phyloP scores from a whole-genome alignment of 2,113 vertebrate genomes.

The Symphodus melops region DNA sequence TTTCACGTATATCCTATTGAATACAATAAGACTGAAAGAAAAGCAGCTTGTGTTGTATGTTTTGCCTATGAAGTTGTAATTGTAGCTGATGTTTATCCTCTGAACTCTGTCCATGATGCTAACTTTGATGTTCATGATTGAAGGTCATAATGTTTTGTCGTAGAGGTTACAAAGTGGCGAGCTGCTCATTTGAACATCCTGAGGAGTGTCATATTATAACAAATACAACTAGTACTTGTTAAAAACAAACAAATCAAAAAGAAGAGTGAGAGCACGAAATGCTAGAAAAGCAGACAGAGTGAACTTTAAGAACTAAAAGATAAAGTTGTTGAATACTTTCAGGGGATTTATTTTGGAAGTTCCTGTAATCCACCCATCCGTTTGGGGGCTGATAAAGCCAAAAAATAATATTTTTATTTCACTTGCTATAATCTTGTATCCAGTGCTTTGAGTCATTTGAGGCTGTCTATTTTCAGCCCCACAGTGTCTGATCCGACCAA shows the following conservation, averaged over 20 bases:
- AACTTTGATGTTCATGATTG: too few relatives aligned
- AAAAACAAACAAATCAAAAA: neutral
- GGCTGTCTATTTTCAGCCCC: constrained; percentile 31
- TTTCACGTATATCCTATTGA: too few relatives aligned
- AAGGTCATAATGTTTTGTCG: too few relatives aligned
- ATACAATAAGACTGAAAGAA: too few relatives aligned
- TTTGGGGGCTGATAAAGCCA: neutral
- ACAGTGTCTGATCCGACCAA: constrained; percentile 18
- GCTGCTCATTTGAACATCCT: too few relatives aligned
- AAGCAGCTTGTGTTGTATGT: too few relatives aligned
- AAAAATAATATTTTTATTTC: neutral
- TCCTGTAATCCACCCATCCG: neutral
- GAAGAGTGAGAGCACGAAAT: too few relatives aligned
- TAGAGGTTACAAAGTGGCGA: too few relatives aligned
- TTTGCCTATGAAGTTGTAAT: too few relatives aligned
- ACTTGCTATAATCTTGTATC: constrained; percentile 3
- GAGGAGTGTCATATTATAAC: too few relatives aligned
- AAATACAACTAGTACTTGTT: neutral
- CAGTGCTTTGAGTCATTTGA: constrained; percentile 8
- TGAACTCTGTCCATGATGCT: too few relatives aligned
- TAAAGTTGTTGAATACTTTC: neutral
- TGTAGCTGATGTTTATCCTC: too few relatives aligned
- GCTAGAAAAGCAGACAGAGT: neutral
- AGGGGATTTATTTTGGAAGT: neutral
- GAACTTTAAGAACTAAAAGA: neutral